phyloP scores from a whole-genome alignment of 2,797 vertebrate species.

The Manis javanica region DNA sequence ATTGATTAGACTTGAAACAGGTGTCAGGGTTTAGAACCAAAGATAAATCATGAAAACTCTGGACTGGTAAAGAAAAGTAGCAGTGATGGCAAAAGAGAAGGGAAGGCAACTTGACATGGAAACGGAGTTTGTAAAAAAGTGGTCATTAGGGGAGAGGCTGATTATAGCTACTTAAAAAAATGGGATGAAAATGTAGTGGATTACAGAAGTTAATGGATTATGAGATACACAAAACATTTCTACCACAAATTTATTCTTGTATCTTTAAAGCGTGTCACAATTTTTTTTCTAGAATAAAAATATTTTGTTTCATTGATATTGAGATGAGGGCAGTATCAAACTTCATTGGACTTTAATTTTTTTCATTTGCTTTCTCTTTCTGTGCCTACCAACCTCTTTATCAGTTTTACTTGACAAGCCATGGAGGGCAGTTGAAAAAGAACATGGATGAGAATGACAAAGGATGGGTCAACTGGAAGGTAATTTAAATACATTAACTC shows the following conservation, averaged over 20 bases:
- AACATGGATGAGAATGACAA: slow-evolving; percentile 98
- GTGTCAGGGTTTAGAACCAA: slow-evolving; percentile 31
- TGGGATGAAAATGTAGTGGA: background rate
- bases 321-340: background rate
- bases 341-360: background rate
- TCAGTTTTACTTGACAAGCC: slow-evolving; percentile 96
- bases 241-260: background rate
- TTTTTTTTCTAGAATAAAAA: slow-evolving; percentile 39
- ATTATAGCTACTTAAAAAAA: background rate
- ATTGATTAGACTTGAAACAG: background rate
- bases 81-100: background rate
- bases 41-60: background rate
- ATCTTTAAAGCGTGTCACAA: background rate
- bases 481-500: slow-evolving; percentile 74
- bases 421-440: slow-evolving; percentile 95
- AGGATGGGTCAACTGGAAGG: slow-evolving; percentile 99
- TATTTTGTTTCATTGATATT: slow-evolving; percentile 2
- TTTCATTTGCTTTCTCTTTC: slow-evolving; percentile 54
- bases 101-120: background rate
- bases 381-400: background rate
- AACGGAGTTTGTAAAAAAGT: background rate
- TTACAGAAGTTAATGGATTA: background rate
- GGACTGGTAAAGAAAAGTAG: background rate
- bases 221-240: background rate
- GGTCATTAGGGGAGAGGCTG: background rate